These are phyloP conservation scores for Desmophyllum pertusum DNA, from an alignment of 92 coral and sea anemone species.

Conservation along the genomic window DNA sequence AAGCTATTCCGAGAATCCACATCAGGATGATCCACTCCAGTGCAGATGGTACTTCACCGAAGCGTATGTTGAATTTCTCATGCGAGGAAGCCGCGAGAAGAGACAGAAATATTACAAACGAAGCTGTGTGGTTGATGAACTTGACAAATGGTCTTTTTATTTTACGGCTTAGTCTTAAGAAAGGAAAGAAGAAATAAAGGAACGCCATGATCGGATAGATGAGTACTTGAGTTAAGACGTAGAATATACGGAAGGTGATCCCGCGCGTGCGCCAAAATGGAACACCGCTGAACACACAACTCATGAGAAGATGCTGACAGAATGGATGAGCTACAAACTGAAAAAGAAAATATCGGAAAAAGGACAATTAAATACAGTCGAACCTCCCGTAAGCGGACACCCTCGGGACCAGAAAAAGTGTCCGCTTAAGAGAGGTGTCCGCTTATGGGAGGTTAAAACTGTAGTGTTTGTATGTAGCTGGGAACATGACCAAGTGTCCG, in stretches of 20 bases:
- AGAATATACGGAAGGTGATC: constrained; percentile 73
- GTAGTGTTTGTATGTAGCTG: no score
- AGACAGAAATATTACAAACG: constrained; percentile 80
- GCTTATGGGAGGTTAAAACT: no score
- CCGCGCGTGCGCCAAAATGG: constrained; percentile 89
- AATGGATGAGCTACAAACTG: constrained; percentile 98
- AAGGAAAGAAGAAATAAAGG: constrained; percentile 85
- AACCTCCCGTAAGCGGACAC: no score
- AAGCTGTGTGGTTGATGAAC: constrained; percentile 92
- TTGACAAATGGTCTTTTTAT: constrained; percentile 92
- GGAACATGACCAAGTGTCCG: no score
- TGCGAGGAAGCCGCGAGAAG: constrained; percentile 91
- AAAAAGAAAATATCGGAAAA: constrained; percentile 2
- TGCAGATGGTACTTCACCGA: constrained; percentile 69
- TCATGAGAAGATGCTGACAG: constrained; percentile 93
- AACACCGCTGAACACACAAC: constrained; percentile 84
- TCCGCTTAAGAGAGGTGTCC: no score
- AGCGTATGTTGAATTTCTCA: constrained; percentile 74
- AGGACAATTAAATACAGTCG: not conserved
- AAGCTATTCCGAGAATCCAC: constrained; percentile 96
- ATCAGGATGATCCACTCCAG: constrained; percentile 78
- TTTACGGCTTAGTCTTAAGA: constrained; percentile 72
- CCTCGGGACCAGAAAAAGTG: no score
- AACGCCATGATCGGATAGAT: constrained; percentile 89
- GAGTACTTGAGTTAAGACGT: constrained; percentile 83